Percentiles rank a stretch among this genome's conserved stretches.
These are phyloP conservation scores for Sinodicranocentrus sp. DNA, from an alignment of 2,888 invertebrate genomes.

Conservation along the genomic window DNA sequence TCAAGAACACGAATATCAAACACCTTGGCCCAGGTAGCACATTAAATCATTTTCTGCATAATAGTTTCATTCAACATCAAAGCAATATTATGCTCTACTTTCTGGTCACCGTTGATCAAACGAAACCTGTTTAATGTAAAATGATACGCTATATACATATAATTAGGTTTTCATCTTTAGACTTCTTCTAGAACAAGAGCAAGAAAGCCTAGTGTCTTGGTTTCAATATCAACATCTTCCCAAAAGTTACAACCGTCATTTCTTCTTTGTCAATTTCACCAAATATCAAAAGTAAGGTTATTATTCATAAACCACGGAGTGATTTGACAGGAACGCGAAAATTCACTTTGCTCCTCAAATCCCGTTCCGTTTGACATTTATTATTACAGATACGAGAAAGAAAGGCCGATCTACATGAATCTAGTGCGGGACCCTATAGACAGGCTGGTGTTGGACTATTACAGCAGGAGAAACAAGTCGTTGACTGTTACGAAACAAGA, in stretches of 20 bases:
- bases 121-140: too few species aligned
- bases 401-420: conserved; percentile 82
- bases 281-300: conserved; percentile 78
- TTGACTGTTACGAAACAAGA: conserved; percentile 64
- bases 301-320: neutral
- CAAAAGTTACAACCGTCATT: conserved; percentile 82
- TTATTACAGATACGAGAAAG: conserved; percentile 70
- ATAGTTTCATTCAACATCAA: too few species aligned
- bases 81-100: too few species aligned
- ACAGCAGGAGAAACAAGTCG: conserved; percentile 57
- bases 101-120: too few species aligned
- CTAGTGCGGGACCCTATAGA: conserved; percentile 83
- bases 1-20: conserved; percentile 76
- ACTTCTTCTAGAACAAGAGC: conserved; percentile 80
- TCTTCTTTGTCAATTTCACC: conserved; percentile 83
- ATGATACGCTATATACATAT: too few species aligned
- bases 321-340: neutral
- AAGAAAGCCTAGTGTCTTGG: conserved; percentile 75
- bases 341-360: neutral
- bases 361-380: neutral
- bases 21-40: conserved; percentile 76
- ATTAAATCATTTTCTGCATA: too few species aligned
- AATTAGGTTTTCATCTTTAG: too few species aligned
- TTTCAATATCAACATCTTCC: conserved; percentile 78
- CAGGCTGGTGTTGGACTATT: conserved; percentile 74